Evolutionary conservation across 2,888 invertebrate species (phyloP), one percentile per base, ranked within the genome.

Genomic region (Sinohyriopsis cumingii): DNA sequence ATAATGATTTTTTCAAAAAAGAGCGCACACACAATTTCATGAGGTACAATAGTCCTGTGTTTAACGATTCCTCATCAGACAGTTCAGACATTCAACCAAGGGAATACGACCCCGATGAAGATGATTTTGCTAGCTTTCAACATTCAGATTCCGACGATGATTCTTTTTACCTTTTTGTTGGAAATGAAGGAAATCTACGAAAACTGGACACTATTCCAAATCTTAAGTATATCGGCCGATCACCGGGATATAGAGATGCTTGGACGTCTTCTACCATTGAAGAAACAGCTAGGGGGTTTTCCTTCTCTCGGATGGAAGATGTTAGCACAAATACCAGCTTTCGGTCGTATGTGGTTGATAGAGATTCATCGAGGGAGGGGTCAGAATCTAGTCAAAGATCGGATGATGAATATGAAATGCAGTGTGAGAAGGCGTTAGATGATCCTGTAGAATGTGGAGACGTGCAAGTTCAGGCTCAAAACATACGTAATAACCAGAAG

Each of bases 91-190:
- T 78, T 19, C 77, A 79, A 33, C 70, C 80, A 3, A 72, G 82
- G 5, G 82, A 82, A 59, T 82, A 82, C 57, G 80, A 82, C 63
- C 82, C 82, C 9, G 75, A 75, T 63, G 82, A 82, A 22, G 81
- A 82, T 55, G 81, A 80, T 60, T 67, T 79, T 60, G 80, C 80
- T 12, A 79, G 75, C 45, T 77, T 76, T 33, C 75, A 76, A 63
- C 72, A 81, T 33, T 62, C 65, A 6, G 79, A 78, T 33, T 67
- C 68, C 1, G 79, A 79, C 63, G 78, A 79, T 25, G 82, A 82
- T 67, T 82, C 82, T 2, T 82, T 82, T 60, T 82, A 71, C 60
- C 66, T 82, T 9, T 72, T 82, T 18, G 67, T 76, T 15, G 79
- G 78, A 15, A 75, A 77, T 54, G 71, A 80, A 57, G 76, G 76